A percentile compares a stretch with the other conserved stretches of the same genome.
Conservation (phyloP, 2,113 vertebrate species). For the Serilophus lunatus region DNA sequence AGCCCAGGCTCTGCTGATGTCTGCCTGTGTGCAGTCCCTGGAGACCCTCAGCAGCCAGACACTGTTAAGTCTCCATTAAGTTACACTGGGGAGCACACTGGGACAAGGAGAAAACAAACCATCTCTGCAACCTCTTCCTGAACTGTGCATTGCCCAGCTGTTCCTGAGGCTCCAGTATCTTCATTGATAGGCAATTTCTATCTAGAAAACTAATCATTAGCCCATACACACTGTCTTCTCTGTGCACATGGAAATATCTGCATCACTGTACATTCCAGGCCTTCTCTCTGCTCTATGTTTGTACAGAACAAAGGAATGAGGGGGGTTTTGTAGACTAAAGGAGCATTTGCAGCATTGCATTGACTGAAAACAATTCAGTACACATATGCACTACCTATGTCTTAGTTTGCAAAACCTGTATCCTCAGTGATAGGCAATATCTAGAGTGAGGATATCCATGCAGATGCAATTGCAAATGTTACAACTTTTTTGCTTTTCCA, state of each 20-base stretch:
- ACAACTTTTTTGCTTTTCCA: background rate
- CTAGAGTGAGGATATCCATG: background rate
- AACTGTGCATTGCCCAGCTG: background rate
- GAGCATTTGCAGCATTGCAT: background rate
- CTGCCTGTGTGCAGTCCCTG: background rate
- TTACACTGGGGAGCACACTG: fast-evolving
- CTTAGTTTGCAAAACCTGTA: background rate
- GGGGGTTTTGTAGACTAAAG: background rate
- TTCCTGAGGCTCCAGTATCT: background rate
- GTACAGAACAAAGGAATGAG: background rate
- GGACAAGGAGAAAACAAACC: background rate
- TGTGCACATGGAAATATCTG: background rate
- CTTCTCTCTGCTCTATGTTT: background rate
- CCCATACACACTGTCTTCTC: background rate
- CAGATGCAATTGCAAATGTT: background rate
- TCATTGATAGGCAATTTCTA: background rate
- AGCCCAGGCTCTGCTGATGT: background rate
- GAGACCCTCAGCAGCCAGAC: background rate
- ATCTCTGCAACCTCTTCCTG: background rate
- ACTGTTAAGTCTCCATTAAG: background rate
- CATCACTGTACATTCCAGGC: background rate
- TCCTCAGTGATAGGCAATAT: background rate
- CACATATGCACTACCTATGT: fast-evolving
- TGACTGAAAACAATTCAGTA: background rate
- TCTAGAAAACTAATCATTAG: background rate